Percentiles rank a stretch among this genome's conserved stretches.
Evolutionary conservation across 2,797 vertebrate species (phyloP).

Genomic region (Pseudomugil tenellus): DNA sequence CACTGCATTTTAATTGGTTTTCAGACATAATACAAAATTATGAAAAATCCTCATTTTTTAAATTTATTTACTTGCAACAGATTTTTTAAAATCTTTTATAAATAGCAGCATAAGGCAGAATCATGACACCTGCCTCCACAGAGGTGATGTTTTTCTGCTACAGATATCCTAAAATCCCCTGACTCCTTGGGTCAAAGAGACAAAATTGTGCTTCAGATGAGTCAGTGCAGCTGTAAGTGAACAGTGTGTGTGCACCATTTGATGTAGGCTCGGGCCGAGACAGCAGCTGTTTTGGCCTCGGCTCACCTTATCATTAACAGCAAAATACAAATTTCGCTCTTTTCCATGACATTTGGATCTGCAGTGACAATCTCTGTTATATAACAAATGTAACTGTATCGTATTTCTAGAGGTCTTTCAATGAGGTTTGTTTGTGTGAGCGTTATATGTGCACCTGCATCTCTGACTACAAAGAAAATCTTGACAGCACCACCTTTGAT

Average conservation of each 20-base stretch:
- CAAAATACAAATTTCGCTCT: conserved; percentile 2
- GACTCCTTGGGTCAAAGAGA: conserved; percentile 48
- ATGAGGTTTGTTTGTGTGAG: conserved; percentile 16
- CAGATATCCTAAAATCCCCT: conserved; percentile 35
- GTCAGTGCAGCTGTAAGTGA: conserved; percentile 34
- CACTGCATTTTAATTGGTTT: not conserved
- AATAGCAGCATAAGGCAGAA: conserved; percentile 35
- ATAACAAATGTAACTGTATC: conserved; percentile 3
- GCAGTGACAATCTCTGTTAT: conserved; percentile 13
- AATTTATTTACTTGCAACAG: not conserved
- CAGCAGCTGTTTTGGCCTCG: not conserved
- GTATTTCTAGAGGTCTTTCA: not conserved
- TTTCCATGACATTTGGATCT: conserved; percentile 10
- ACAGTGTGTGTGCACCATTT: conserved; percentile 1
- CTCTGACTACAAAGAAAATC: conserved; percentile 49
- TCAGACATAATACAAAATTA: conserved; percentile 5
- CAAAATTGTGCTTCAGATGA: conserved; percentile 37
- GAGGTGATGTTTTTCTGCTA: conserved; percentile 24
- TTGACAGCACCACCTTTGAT: conserved; percentile 64
- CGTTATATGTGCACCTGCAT: conserved; percentile 44
- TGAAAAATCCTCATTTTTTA: not conserved
- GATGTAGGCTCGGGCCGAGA: conserved; percentile 7
- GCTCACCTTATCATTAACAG: conserved; percentile 9
- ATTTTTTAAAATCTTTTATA: conserved; percentile 26
- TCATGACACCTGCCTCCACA: conserved; percentile 50